Evolutionary conservation across 2,888 invertebrate genomes (phyloP).

Genomic region (Acronicta psi): DNA sequence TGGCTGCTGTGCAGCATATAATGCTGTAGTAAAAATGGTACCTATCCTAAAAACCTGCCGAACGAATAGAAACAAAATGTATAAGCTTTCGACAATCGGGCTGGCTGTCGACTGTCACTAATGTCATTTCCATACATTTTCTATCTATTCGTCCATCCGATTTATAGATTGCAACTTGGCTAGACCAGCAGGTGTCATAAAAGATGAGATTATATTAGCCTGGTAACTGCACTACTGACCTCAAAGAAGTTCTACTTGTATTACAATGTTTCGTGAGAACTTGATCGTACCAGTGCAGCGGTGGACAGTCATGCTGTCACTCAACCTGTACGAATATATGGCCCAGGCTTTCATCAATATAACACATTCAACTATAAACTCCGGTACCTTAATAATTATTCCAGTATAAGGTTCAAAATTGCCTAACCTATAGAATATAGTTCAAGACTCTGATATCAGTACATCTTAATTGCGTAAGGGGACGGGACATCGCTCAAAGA

Average conservation of each 20-base stretch:
- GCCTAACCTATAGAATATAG: slow-evolving; percentile 39
- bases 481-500: slow-evolving; percentile 48
- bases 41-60: no score
- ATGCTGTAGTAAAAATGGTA: no score
- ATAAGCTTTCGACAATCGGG: no score
- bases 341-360: slow-evolving; percentile 36
- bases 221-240: background rate
- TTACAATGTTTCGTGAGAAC: slow-evolving; percentile 44
- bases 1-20: no score
- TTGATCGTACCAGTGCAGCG: slow-evolving; percentile 39
- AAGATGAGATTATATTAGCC: no score
- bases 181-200: no score
- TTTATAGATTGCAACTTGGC: no score
- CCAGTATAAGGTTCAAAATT: slow-evolving; percentile 35
- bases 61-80: no score
- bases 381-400: slow-evolving; percentile 19
- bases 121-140: no score
- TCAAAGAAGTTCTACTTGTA: slow-evolving; percentile 9
- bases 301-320: slow-evolving; percentile 44
- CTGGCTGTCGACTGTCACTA: no score
- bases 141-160: no score
- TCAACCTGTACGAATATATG: slow-evolving; percentile 35
- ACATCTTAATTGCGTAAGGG: slow-evolving; percentile 56
- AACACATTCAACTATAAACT: slow-evolving; percentile 15
- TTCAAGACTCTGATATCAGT: slow-evolving; percentile 47